phyloP scores from a whole-genome alignment of 2,797 vertebrate genomes.

The Pangasius krempfi region DNA sequence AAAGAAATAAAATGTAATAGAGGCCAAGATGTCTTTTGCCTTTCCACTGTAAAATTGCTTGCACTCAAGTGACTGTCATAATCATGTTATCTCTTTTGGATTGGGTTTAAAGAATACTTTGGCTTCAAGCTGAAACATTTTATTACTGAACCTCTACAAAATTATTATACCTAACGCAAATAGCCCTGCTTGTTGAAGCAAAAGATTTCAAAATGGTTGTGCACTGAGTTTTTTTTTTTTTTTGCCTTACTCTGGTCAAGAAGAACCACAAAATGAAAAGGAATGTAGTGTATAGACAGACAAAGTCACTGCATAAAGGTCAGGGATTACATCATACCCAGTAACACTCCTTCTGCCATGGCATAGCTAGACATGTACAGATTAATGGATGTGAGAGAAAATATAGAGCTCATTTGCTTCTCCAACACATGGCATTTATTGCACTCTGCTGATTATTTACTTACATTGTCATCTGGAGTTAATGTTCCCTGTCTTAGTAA shows the following conservation, averaged over 20 bases:
- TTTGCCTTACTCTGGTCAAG: background rate
- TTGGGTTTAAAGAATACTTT: constrained; percentile 2
- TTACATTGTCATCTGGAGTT: constrained; percentile 82
- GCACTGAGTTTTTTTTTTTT: background rate
- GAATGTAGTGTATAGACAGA: background rate
- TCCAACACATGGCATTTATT: constrained; percentile 75
- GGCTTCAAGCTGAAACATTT: background rate
- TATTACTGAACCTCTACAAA: background rate
- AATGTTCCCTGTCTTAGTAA: constrained; percentile 84
- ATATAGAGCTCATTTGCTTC: constrained; percentile 71
- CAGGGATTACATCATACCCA: constrained; percentile 25
- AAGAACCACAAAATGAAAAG: background rate
- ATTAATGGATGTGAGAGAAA: constrained; percentile 59
- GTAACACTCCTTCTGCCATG: constrained; percentile 34
- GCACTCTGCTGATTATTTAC: constrained; percentile 77
- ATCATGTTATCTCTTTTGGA: background rate
- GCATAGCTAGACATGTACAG: constrained; percentile 63
- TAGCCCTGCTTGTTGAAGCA: background rate
- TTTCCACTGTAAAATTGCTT: constrained; percentile 5
- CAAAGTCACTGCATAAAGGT: constrained; percentile 6
- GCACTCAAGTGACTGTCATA: background rate
- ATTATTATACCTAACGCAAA: background rate
- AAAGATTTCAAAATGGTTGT: background rate
- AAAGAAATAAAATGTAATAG: background rate
- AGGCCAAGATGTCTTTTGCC: background rate